Evolutionary conservation across 2,888 invertebrate genomes (phyloP), one percentile per base, ranked within the genome.

Genomic region (Noctua fimbriata): DNA sequence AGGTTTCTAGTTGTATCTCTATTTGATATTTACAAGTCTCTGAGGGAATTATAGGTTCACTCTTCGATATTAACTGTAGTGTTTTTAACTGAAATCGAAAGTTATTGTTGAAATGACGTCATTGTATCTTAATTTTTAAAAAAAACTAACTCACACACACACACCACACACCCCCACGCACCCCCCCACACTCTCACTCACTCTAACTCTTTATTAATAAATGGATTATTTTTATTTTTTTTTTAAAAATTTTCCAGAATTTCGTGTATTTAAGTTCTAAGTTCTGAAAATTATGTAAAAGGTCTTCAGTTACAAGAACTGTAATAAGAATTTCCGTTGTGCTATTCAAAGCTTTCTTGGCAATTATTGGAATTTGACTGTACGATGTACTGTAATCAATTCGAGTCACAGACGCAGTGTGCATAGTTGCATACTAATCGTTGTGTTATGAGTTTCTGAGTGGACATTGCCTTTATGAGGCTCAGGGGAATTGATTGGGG

Each of bases 341-440:
- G 3, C 2, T 47, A 44, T 49, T 60, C 52, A 14, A 24, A 52
- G 49, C 21, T 72, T 73, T 72, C 60, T 60, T 60, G 28, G 28
- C 58, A 82, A 69, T 79, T 82, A 83, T 79, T 83, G 79, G 66
- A 74, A 76, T 83, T 65, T 74, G 74, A 74, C 66, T 73, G 58
- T 69, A 74, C 83, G 69, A 69, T 75, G 63, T 66, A 69, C 55
- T 69, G 74, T 86, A 86, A 85, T 83, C 84, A 77, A 85, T 86
- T 83, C 85, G n/a, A 80, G 87, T 77, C 87, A 86, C 84, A 86
- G 80, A 86, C 75, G 32, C 67, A 60, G 73, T 52, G 28, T 80
- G 84, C 80, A 83, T 75, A 77, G 74, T 67, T 85, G 87, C 87
- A 85, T 85, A 85, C 80, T 85, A 86, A 85, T 80, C 76, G 63